Evolutionary conservation across 2,888 invertebrate species (phyloP).

Genomic region (Flexamia atlantica): DNA sequence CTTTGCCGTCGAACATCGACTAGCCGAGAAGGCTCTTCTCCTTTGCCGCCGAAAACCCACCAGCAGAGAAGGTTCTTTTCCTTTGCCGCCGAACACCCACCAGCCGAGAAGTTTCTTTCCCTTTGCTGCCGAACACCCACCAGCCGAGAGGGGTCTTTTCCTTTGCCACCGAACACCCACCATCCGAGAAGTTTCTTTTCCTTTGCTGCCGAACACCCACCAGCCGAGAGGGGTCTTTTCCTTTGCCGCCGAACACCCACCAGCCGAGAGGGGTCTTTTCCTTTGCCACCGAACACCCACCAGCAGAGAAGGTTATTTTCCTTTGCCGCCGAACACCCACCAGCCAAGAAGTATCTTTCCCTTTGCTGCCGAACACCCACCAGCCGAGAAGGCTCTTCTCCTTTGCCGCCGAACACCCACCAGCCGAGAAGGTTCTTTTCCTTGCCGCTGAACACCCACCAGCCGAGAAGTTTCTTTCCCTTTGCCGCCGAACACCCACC

Average conservation of each 20-base stretch:
- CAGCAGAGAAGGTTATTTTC: neutral
- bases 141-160: too few relatives aligned
- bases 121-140: too few relatives aligned
- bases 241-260: neutral
- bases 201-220: neutral
- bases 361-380: too few relatives aligned
- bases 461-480: neutral
- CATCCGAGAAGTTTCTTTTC: neutral
- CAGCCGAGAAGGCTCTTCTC: neutral
- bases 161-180: neutral
- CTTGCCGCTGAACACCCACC: neutral
- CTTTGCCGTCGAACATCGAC: too few relatives aligned
- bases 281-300: neutral
- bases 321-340: neutral
- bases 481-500: neutral
- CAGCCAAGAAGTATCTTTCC: neutral
- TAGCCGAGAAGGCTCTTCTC: too few relatives aligned
- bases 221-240: neutral
- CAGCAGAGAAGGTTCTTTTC: too few relatives aligned
- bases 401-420: neutral
- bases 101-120: too few relatives aligned
- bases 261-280: neutral
- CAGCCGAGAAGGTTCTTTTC: neutral
- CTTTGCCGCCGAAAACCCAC: too few relatives aligned
- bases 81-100: too few relatives aligned